Percentiles rank a stretch among this genome's conserved stretches.
These are phyloP conservation scores for Eremobia ochroleuca DNA, from an alignment of 2,888 invertebrate genomes.

Conservation along the genomic window DNA sequence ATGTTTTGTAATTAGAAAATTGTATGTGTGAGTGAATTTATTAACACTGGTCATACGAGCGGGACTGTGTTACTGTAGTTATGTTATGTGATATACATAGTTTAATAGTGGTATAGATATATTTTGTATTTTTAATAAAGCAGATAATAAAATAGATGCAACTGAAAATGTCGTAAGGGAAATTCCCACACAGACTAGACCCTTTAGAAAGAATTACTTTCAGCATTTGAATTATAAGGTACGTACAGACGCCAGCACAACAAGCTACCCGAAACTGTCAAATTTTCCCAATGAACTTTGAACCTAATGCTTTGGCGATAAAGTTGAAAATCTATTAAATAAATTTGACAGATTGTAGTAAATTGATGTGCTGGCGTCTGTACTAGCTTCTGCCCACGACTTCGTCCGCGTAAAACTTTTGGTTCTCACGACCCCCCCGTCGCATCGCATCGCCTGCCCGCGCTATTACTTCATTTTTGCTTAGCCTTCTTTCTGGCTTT, in stretches of 20 bases:
- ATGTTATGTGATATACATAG: background rate
- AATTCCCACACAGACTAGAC: background rate
- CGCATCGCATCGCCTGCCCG: background rate
- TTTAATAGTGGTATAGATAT: constrained; percentile 8
- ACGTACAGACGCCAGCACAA: too few relatives aligned
- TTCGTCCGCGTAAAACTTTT: background rate
- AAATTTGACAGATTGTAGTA: too few relatives aligned
- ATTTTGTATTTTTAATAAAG: background rate
- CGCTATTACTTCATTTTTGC: background rate
- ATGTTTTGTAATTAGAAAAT: constrained; percentile 83
- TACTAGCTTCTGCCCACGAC: background rate
- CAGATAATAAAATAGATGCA: background rate
- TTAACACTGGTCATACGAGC: constrained; percentile 26
- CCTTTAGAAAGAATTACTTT: background rate
- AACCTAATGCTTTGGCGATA: too few relatives aligned
- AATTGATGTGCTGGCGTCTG: too few relatives aligned
- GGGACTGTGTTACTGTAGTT: constrained; percentile 12
- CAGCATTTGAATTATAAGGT: too few relatives aligned
- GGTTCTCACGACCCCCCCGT: background rate
- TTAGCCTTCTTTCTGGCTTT: background rate
- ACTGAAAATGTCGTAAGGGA: background rate
- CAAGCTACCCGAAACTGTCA: too few relatives aligned
- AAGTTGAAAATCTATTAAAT: too few relatives aligned
- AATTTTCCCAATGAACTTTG: too few relatives aligned
- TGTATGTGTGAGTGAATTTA: constrained; percentile 64